These are phyloP conservation scores for Rhinella marina DNA, from an alignment of 2,797 vertebrate species.

Conservation along the genomic window DNA sequence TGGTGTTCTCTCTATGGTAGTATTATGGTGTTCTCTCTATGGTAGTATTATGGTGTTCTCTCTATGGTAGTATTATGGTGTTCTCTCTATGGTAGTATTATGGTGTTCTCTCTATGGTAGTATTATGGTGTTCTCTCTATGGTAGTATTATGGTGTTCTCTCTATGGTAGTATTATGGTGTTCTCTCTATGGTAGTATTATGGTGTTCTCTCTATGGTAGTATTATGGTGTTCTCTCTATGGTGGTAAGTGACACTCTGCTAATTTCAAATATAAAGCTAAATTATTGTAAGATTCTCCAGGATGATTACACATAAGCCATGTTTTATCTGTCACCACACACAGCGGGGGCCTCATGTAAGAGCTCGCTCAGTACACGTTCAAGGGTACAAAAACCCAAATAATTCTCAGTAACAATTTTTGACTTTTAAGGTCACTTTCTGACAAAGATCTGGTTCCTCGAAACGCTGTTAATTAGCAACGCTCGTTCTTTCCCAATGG, in stretches of 20 bases:
- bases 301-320: background rate
- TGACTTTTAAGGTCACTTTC: background rate
- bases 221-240: too few species aligned
- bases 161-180: background rate
- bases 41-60: too few species aligned
- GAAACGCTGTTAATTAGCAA: slow-evolving; percentile 16
- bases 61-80: too few species aligned
- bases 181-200: background rate
- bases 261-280: background rate
- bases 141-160: background rate
- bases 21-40: too few species aligned
- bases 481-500: background rate
- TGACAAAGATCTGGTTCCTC: background rate
- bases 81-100: background rate
- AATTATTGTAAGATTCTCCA: background rate
- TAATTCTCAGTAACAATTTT: background rate
- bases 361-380: background rate
- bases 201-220: too few species aligned
- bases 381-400: background rate
- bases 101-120: background rate
- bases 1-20: too few species aligned
- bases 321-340: background rate
- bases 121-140: background rate
- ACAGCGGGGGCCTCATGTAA: background rate
- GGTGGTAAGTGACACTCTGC: too few species aligned